These are phyloP conservation scores for Psittacula derbiana DNA, from an alignment of 2,797 vertebrate genomes.

Conservation along the genomic window DNA sequence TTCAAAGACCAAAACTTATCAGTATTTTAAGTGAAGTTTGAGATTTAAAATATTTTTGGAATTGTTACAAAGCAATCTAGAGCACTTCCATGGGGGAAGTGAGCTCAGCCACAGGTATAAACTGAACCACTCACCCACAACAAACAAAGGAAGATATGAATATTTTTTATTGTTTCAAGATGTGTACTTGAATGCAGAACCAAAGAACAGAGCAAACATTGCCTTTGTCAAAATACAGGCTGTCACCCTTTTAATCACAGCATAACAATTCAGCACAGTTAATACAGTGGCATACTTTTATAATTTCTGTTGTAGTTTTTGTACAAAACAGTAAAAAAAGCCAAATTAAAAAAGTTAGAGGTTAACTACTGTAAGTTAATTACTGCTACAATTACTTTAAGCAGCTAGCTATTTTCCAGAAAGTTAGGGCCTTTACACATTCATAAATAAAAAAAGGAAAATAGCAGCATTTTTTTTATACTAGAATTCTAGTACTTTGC, in stretches of 20 bases:
- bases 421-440: background rate
- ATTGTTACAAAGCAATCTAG: background rate
- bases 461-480: background rate
- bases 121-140: background rate
- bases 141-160: background rate
- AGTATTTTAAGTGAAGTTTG: background rate
- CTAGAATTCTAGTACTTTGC: background rate
- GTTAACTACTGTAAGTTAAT: background rate
- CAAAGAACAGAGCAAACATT: background rate
- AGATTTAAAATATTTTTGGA: background rate
- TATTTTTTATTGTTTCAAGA: background rate
- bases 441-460: background rate
- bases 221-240: background rate
- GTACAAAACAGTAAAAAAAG: background rate
- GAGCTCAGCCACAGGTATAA: background rate
- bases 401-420: background rate
- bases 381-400: background rate
- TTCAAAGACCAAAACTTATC: background rate
- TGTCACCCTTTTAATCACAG: background rate
- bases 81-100: background rate
- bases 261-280: background rate
- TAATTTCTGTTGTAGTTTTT: background rate
- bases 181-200: background rate
- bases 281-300: background rate
- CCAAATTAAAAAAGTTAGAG: background rate